Evolutionary conservation across 2,888 invertebrate genomes (phyloP).

Genomic region (Serrognathus titanus): DNA sequence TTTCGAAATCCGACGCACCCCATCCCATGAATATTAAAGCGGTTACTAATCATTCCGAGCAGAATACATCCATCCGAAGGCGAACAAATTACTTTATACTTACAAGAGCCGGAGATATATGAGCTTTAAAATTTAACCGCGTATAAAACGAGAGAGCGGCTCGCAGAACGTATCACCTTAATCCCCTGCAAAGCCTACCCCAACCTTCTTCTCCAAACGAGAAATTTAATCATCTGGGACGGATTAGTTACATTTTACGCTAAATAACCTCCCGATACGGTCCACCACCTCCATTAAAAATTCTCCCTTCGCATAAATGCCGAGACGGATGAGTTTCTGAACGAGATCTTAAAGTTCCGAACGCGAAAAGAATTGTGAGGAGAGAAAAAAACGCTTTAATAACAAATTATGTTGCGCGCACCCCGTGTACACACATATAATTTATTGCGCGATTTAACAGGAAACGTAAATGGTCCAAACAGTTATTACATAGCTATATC

Average conservation of each 20-base stretch:
- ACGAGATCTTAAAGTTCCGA: too few relatives aligned
- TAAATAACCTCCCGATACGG: slow-evolving; percentile 32
- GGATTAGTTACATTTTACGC: slow-evolving; percentile 39
- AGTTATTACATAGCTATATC: too few relatives aligned
- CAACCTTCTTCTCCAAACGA: slow-evolving; percentile 27
- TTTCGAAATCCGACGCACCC: neutral
- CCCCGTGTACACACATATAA: too few relatives aligned
- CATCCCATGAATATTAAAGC: too few relatives aligned
- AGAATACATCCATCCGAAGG: slow-evolving; percentile 2
- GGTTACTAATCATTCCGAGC: neutral
- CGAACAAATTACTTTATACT: slow-evolving; percentile 9
- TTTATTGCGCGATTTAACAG: too few relatives aligned
- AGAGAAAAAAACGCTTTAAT: too few relatives aligned
- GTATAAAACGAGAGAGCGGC: slow-evolving; percentile 23
- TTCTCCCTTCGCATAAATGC: slow-evolving; percentile 16
- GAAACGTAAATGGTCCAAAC: too few relatives aligned
- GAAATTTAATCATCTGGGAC: slow-evolving; percentile 38
- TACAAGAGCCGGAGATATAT: slow-evolving; percentile 19
- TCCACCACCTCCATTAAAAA: slow-evolving; percentile 34
- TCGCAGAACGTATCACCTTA: slow-evolving; percentile 26
- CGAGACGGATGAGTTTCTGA: neutral
- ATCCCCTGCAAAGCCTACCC: slow-evolving; percentile 24
- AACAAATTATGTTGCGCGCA: too few relatives aligned
- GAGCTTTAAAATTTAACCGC: slow-evolving; percentile 23
- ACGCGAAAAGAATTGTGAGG: too few relatives aligned